Evolutionary conservation across 2,888 invertebrate genomes (phyloP).

Genomic region (Sesia apiformis): DNA sequence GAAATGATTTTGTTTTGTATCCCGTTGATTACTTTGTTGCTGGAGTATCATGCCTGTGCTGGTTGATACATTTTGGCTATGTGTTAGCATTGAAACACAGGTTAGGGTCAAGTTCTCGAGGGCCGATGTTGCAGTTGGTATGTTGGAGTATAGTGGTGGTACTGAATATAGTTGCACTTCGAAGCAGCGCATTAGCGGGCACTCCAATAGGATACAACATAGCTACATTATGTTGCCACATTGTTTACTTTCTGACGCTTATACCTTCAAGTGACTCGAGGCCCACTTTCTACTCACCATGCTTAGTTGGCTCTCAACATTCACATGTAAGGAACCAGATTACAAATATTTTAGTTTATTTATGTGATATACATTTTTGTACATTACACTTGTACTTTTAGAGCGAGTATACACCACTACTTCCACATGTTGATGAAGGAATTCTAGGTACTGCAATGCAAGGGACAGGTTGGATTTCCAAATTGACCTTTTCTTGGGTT

Average conservation of each 20-base stretch:
- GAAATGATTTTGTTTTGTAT: conserved; percentile 57
- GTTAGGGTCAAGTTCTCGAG: conserved; percentile 80
- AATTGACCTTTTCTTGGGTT: conserved; percentile 91
- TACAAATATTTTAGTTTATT: conserved; percentile 1
- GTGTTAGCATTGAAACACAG: conserved; percentile 79
- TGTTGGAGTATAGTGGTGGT: conserved; percentile 81
- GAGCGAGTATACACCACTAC: conserved; percentile 77
- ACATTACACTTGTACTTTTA: conserved; percentile 19
- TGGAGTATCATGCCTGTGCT: conserved; percentile 82
- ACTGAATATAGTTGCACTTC: conserved; percentile 79
- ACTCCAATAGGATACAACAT: conserved; percentile 76
- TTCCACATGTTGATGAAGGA: conserved; percentile 80
- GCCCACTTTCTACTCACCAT: conserved; percentile 63
- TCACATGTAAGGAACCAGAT: conserved; percentile 56
- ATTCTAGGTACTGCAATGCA: conserved; percentile 90
- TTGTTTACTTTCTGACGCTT: conserved; percentile 80
- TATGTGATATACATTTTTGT: background rate
- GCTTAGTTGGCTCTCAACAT: conserved; percentile 66
- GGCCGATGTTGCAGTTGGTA: conserved; percentile 80
- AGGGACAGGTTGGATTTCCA: conserved; percentile 79
- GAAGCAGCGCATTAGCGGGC: conserved; percentile 75
- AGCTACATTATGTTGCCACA: conserved; percentile 76
- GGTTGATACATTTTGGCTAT: conserved; percentile 88
- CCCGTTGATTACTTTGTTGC: conserved; percentile 82
- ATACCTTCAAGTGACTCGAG: conserved; percentile 75